Percentiles rank a stretch among this genome's conserved stretches.
Conservation (phyloP, 2,113 vertebrate genomes). For the Sterrhoptilus dennistouni region DNA sequence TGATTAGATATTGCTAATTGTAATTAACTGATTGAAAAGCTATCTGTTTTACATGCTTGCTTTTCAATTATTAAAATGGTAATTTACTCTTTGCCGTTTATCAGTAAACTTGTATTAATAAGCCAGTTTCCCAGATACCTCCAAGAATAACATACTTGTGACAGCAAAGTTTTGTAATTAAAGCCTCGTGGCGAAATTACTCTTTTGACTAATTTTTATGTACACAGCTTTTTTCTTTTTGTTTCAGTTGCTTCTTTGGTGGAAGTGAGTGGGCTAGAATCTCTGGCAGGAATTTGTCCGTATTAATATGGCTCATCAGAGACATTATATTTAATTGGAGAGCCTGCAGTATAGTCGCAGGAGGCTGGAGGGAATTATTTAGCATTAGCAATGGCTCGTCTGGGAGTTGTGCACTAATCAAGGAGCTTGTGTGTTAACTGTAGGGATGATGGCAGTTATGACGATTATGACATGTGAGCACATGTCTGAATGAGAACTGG, state of each 20-base stretch:
- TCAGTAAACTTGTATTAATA: background rate
- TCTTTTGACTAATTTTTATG: background rate
- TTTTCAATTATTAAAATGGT: conserved; percentile 59
- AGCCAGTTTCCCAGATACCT: background rate
- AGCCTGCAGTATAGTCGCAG: conserved; percentile 79
- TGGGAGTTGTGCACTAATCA: conserved; percentile 92
- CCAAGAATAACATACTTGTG: background rate
- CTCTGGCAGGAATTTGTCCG: conserved; percentile 76
- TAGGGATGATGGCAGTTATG: conserved; percentile 88
- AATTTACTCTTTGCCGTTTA: conserved; percentile 4
- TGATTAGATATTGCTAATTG: conserved; percentile 51
- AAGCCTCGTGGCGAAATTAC: background rate
- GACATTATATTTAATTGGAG: conserved; percentile 87
- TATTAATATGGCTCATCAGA: conserved; percentile 81
- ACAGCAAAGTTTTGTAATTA: background rate
- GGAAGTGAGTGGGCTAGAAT: conserved; percentile 68
- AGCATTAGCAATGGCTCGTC: conserved; percentile 85
- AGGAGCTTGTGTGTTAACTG: conserved; percentile 84
- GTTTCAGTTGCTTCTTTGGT: conserved; percentile 47
- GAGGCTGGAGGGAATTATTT: conserved; percentile 88
- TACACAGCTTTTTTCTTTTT: conserved; percentile 12
- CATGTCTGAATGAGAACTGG: conserved; percentile 89
- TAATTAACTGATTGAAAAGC: conserved; percentile 54
- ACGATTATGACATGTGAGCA: conserved; percentile 96
- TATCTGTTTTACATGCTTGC: conserved; percentile 10